Base-by-base conservation (phyloP, 2,797 vertebrate genomes). In the Vireo griseus region DNA sequence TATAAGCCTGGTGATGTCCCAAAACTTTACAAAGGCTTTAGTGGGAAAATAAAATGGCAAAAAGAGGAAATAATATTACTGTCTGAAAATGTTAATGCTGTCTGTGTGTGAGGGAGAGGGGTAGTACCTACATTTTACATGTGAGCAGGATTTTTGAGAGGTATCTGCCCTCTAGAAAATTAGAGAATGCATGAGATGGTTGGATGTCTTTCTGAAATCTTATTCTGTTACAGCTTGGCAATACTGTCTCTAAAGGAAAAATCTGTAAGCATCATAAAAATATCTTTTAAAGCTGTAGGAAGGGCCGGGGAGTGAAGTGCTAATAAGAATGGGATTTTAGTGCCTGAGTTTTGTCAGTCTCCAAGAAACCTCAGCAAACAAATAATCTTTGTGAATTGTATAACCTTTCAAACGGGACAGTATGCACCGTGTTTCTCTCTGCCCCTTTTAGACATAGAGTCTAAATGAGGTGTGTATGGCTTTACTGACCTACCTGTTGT, bases 51-150 rank as follows among this genome's bases (percentile, higher is more conserved):
- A 6, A 58, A 19, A 65, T 16, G 6, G 6, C 47, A 31, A 51
- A 78, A 55, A 52, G 7, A 51, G 8, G 11, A 67, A 83, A 25
- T 57, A 62, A 71, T 50, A 71, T 54, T 51, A 16, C 9, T 67
- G 13, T 16, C 33, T 84, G 73, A 66, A 77, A 86, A 75, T 51
- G 16, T 52, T 42, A n/a, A 1, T 40, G 19, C 5, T 52, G 15
- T 51, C 21, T 52, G 22, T 47, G 5, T 48, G 29, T 39, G 44
- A 72, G 22, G 6, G 17, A 76, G 15, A 51, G 11, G 13, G 10
- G 3, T 0, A 2, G 10, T 58, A 67, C 6, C 9, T 62, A 17
- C 0, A 5, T 69, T 66, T 73, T 59, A 35, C 3, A 6, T 3
- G 4, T 40, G 7, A 72, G 33, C 4, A 40, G 29, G 20, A 40